Conservation (phyloP, 2,797 vertebrate species). For the Amazona finschi region DNA sequence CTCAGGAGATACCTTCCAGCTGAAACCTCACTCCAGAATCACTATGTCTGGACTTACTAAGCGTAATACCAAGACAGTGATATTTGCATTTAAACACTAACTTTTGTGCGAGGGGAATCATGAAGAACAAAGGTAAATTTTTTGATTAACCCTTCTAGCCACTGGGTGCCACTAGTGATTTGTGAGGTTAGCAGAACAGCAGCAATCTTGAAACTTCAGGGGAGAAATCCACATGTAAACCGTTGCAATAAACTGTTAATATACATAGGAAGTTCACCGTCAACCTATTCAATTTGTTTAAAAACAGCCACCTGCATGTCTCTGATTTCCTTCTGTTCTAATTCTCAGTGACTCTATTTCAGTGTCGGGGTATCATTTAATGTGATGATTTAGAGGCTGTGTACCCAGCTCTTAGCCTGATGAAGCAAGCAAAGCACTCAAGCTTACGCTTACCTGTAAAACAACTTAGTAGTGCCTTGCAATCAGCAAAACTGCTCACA, state of each 20-base stretch:
- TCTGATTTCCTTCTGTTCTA: not conserved
- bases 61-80: not conserved
- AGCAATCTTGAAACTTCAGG: not conserved
- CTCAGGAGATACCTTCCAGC: not conserved
- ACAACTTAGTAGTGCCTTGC: not conserved
- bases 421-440: not conserved
- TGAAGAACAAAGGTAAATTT: not conserved
- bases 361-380: not conserved
- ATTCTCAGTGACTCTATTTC: not conserved
- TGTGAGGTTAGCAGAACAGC: constrained; percentile 29
- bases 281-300: not conserved
- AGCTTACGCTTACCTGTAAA: not conserved
- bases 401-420: not conserved
- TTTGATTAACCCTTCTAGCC: constrained; percentile 66
- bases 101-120: not conserved
- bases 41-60: not conserved
- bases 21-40: not conserved
- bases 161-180: constrained; percentile 67
- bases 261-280: not conserved
- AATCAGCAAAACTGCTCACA: not conserved
- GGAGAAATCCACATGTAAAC: not conserved
- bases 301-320: not conserved
- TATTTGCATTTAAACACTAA: constrained; percentile 16
- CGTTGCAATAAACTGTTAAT: not conserved
- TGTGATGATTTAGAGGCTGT: not conserved